Percentiles rank a stretch among this genome's conserved stretches.
Conservation (phyloP, 2,797 vertebrate genomes). For the Thunnus albacares region DNA sequence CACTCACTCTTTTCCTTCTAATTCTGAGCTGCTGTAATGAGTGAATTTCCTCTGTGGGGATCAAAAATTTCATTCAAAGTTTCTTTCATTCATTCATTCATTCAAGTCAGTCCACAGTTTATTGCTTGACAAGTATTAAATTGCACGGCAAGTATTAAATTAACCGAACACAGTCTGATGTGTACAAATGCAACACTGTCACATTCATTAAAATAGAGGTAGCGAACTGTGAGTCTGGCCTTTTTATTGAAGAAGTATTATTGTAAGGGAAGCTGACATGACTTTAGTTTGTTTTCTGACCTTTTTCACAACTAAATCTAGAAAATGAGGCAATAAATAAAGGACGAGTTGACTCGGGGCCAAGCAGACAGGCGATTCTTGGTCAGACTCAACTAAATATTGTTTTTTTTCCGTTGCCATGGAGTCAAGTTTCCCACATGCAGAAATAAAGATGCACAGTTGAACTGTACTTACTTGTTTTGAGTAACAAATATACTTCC, state of each 20-base stretch:
- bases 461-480: neutral
- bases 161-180: slow-evolving; percentile 4
- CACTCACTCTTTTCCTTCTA: too few relatives aligned
- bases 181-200: slow-evolving; percentile 7
- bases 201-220: slow-evolving; percentile 4
- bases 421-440: neutral
- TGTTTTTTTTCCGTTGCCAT: neutral
- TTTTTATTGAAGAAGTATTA: slow-evolving; percentile 15
- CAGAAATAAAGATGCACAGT: neutral
- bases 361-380: neutral
- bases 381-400: neutral
- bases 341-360: neutral
- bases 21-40: too few relatives aligned
- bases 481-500: neutral
- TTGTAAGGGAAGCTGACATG: neutral
- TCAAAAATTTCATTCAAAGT: too few relatives aligned
- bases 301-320: slow-evolving; percentile 12
- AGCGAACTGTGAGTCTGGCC: neutral
- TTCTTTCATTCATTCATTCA: too few relatives aligned
- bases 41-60: too few relatives aligned
- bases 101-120: neutral
- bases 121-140: neutral
- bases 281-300: slow-evolving; percentile 27
- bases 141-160: slow-evolving; percentile 25
- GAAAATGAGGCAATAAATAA: slow-evolving; percentile 14